Conservation (phyloP, 2,888 invertebrate genomes). For the Callyntrura guangdongensis region DNA sequence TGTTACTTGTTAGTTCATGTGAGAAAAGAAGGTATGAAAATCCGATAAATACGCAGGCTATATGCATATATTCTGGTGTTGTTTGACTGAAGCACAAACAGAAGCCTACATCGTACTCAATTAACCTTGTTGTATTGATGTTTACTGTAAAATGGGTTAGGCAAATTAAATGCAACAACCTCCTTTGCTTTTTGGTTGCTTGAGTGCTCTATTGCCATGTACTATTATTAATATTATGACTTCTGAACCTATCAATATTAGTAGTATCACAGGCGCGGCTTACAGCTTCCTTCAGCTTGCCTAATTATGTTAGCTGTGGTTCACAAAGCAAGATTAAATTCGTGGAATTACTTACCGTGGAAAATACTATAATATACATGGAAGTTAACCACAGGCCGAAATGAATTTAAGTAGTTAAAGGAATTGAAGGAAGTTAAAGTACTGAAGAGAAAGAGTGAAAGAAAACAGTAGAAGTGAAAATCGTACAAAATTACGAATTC, state of each 20-base stretch:
- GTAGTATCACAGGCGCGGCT: too few relatives aligned
- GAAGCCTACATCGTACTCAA: conserved; percentile 20
- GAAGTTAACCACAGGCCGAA: conserved; percentile 23
- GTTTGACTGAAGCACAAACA: conserved; percentile 5
- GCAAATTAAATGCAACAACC: conserved; percentile 25
- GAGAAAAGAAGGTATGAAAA: background rate
- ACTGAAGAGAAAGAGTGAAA: too few relatives aligned
- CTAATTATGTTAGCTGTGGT: background rate
- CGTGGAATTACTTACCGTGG: background rate
- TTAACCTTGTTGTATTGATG: background rate
- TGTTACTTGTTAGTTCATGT: background rate
- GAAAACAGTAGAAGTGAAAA: too few relatives aligned
- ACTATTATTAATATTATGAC: background rate
- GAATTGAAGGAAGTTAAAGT: background rate
- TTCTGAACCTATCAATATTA: background rate
- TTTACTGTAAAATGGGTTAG: background rate
- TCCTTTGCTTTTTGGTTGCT: background rate
- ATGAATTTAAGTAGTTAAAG: conserved; percentile 14
- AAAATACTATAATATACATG: conserved; percentile 47
- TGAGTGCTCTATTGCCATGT: background rate
- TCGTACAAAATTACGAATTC: background rate
- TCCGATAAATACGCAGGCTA: background rate
- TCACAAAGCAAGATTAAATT: background rate
- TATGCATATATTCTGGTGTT: background rate
- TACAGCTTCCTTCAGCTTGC: background rate